Conservation (phyloP, 2,797 vertebrate genomes). For the Coluber constrictor region DNA sequence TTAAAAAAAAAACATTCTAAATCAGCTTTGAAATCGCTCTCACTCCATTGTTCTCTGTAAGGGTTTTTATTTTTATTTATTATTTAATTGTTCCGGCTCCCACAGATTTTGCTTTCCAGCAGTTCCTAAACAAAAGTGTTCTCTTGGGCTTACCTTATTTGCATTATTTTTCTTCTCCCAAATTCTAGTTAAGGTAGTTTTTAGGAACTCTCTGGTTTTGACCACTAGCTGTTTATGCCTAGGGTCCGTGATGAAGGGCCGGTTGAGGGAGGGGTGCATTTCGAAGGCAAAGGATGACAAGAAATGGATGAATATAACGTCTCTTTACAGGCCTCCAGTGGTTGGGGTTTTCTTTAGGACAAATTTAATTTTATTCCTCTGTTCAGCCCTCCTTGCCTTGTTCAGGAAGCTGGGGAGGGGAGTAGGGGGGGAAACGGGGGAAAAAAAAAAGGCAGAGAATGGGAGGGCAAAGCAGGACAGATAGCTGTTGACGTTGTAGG, state of each 20-base stretch:
- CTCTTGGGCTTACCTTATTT: background rate
- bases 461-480: background rate
- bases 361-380: background rate
- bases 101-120: background rate
- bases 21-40: background rate
- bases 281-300: background rate
- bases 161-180: background rate
- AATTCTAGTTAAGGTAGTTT: background rate
- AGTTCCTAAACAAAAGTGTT: background rate
- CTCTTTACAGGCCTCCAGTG: background rate
- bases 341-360: background rate
- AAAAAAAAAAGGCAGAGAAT: background rate
- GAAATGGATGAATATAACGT: background rate
- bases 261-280: fast-evolving
- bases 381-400: background rate
- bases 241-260: background rate
- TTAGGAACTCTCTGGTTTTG: background rate
- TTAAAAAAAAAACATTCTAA: too few species aligned
- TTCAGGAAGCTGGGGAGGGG: background rate
- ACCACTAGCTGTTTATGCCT: background rate
- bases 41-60: background rate
- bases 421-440: background rate
- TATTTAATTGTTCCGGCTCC: background rate
- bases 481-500: background rate
- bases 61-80: background rate